Evolutionary conservation across 1,140 invertebrate species (phyloP).

Genomic region (Heliconius nattereri): DNA sequence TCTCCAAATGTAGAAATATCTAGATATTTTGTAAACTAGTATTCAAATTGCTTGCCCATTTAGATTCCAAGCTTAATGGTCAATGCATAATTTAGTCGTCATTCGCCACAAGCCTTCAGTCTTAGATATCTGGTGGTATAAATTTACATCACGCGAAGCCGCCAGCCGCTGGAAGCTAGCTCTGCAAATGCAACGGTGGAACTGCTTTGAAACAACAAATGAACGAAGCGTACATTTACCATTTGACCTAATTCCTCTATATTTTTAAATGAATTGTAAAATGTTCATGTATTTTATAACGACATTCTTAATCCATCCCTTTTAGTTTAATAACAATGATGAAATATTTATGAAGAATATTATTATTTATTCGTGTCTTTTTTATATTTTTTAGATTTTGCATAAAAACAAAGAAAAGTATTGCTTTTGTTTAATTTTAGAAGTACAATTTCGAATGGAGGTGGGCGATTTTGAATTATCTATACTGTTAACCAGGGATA

Average conservation of each 20-base stretch:
- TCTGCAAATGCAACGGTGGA: neutral
- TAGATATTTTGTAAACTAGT: neutral
- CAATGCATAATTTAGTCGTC: slow-evolving; percentile 47
- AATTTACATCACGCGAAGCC: slow-evolving; percentile 37
- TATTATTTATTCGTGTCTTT: no score
- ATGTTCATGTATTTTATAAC: no score
- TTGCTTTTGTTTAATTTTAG: no score
- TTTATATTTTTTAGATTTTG: no score
- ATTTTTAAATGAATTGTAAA: slow-evolving; percentile 7
- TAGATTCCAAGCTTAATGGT: slow-evolving; percentile 41
- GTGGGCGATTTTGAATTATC: no score
- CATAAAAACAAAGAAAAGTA: no score
- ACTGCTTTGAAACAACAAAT: neutral
- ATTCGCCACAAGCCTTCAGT: slow-evolving; percentile 41
- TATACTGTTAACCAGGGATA: no score
- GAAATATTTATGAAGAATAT: no score
- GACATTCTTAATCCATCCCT: no score
- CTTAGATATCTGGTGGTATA: slow-evolving; percentile 34
- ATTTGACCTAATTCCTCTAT: neutral
- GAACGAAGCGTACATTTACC: neutral
- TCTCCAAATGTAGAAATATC: neutral
- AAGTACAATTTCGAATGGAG: no score
- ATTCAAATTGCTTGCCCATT: slow-evolving; percentile 35
- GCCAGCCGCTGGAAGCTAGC: neutral
- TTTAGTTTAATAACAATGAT: no score